phyloP scores from a whole-genome alignment of 64 coral and sea anemone genomes.

The Orbicella faveolata region DNA sequence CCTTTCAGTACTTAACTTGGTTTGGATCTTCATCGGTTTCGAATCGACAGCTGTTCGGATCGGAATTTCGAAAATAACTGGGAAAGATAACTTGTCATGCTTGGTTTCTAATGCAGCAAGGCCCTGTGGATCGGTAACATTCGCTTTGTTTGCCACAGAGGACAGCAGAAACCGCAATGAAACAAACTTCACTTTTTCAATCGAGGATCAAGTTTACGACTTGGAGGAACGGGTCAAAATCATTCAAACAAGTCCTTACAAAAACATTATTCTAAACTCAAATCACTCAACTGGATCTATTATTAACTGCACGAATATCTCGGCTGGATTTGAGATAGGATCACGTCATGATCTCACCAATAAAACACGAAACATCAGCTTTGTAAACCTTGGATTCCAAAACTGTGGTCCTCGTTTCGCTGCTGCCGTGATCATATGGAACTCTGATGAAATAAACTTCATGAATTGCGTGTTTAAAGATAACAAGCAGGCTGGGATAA shows the following conservation, averaged over 20 bases:
- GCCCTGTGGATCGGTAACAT: neutral
- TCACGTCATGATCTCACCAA: neutral
- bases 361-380: conserved; percentile 62
- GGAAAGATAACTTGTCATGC: neutral
- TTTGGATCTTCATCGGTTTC: neutral
- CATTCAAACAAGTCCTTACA: neutral
- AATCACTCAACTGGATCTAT: neutral
- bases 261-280: conserved; percentile 21
- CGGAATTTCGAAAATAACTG: neutral
- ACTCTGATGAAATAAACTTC: conserved; percentile 49
- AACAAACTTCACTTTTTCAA: conserved; percentile 30
- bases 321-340: conserved; percentile 46
- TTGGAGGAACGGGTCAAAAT: conserved; percentile 7
- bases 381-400: conserved; percentile 52
- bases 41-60: neutral
- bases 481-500: conserved; percentile 70
- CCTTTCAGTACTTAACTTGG: neutral
- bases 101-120: neutral
- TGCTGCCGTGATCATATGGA: conserved; percentile 63
- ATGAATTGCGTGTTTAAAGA: conserved; percentile 55
- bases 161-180: neutral
- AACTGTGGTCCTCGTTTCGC: conserved; percentile 69
- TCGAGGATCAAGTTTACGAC: conserved; percentile 28
- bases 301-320: neutral
- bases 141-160: neutral